These are phyloP conservation scores for Glossosoma conforme DNA, from an alignment of 1,140 invertebrate species.

Conservation along the genomic window DNA sequence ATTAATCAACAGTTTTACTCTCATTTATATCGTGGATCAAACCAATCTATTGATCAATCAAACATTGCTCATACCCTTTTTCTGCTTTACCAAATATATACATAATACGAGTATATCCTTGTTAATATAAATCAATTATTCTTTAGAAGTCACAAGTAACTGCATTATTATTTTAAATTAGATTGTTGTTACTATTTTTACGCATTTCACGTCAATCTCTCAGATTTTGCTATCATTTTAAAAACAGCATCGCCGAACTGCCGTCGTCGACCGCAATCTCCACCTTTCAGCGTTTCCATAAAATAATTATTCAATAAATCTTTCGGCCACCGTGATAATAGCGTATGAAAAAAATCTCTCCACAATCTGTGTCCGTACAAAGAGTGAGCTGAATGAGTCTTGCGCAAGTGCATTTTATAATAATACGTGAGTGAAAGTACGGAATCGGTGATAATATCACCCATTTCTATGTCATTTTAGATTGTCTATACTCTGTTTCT, in stretches of 20 bases:
- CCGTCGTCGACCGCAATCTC: not conserved
- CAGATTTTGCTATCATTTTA: not conserved
- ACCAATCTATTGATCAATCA: no score
- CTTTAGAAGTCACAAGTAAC: no score
- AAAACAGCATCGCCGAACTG: not conserved
- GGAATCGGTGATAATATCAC: constrained; percentile 8
- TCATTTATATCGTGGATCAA: no score
- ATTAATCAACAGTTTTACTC: no score
- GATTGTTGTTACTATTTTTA: no score
- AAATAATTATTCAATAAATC: constrained; percentile 20
- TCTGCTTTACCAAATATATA: no score
- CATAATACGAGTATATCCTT: no score
- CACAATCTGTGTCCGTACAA: not conserved
- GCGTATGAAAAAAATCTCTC: constrained; percentile 9
- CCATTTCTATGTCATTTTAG: constrained; percentile 10
- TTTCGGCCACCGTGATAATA: constrained; percentile 6
- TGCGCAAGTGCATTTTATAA: constrained; percentile 27
- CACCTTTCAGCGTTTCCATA: constrained; percentile 2
- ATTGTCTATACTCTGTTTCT: no score
- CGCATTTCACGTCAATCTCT: not conserved
- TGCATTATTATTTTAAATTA: no score
- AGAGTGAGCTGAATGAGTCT: not conserved
- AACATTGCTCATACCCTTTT: no score
- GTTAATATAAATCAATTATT: no score
- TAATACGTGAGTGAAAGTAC: constrained; percentile 28